phyloP scores from a whole-genome alignment of 2,113 vertebrate genomes.

The Ranitomeya variabilis region DNA sequence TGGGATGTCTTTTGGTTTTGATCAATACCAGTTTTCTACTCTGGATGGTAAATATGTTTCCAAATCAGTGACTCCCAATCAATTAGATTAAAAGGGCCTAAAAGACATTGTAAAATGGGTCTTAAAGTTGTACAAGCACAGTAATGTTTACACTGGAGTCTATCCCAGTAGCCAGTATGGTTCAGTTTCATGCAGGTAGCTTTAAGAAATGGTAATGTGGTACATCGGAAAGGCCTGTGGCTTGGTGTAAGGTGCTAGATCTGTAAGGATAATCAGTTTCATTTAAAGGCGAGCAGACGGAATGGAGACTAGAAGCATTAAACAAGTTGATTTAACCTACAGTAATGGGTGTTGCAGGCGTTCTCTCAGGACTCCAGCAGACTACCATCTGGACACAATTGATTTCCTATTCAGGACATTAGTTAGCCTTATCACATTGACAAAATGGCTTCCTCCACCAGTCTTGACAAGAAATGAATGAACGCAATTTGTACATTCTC shows the following conservation, averaged over 20 bases:
- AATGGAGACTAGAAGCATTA: background rate
- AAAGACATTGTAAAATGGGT: background rate
- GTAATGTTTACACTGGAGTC: background rate
- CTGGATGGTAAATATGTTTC: background rate
- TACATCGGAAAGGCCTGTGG: background rate
- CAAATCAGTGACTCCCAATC: background rate
- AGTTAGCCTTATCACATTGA: constrained; percentile 15
- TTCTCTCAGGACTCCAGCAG: background rate
- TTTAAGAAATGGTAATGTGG: background rate
- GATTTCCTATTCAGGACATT: constrained; percentile 40
- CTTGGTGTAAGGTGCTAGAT: background rate
- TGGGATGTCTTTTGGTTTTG: background rate
- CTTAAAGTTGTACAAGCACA: background rate
- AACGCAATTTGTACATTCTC: constrained; percentile 48
- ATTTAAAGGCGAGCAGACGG: background rate
- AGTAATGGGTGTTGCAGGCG: background rate
- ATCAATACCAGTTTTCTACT: background rate
- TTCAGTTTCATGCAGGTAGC: background rate
- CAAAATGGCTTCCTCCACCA: constrained; percentile 45
- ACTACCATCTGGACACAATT: constrained; percentile 35
- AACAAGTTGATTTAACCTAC: constrained; percentile 1
- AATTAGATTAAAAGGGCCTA: background rate
- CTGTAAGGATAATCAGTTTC: background rate
- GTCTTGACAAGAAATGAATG: constrained; percentile 21
- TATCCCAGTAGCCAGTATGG: background rate